Conservation (phyloP, 2,797 vertebrate species). For the Pipistrellus nathusii region DNA sequence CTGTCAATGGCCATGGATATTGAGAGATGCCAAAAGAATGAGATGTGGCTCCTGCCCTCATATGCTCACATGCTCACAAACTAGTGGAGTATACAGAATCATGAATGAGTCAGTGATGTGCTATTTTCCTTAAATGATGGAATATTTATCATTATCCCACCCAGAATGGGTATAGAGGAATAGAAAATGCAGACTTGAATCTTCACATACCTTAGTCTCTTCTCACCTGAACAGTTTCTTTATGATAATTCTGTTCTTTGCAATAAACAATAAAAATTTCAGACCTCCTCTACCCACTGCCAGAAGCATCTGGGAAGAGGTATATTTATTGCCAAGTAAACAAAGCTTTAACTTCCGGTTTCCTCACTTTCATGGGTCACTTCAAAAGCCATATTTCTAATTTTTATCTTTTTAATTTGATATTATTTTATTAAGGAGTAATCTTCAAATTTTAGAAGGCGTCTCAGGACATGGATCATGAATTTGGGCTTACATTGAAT, state of each 20-base stretch:
- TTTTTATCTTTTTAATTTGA: not conserved
- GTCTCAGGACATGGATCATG: not conserved
- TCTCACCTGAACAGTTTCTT: not conserved
- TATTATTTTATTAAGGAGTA: conserved; percentile 1
- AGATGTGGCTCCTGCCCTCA: not conserved
- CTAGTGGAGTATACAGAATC: not conserved
- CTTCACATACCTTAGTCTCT: not conserved
- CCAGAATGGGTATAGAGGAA: not conserved
- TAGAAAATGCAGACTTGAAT: not conserved
- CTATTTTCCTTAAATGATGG: not conserved
- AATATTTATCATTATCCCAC: conserved; percentile 16
- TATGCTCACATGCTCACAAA: not conserved
- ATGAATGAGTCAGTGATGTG: not conserved
- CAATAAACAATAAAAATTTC: not conserved
- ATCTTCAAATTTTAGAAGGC: not conserved
- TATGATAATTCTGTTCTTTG: not conserved
- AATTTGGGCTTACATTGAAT: not conserved
- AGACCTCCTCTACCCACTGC: not conserved
- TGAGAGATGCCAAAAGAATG: not conserved
- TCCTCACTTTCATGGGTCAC: not conserved
- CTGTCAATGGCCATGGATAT: not conserved
- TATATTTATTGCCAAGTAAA: not conserved
- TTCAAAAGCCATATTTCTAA: not conserved
- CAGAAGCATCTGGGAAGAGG: not conserved
- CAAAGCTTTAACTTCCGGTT: conserved; percentile 6